Evolutionary conservation across 2,113 vertebrate genomes (phyloP), one percentile per base, ranked within the genome.

Genomic region (Gorilla gorilla): DNA sequence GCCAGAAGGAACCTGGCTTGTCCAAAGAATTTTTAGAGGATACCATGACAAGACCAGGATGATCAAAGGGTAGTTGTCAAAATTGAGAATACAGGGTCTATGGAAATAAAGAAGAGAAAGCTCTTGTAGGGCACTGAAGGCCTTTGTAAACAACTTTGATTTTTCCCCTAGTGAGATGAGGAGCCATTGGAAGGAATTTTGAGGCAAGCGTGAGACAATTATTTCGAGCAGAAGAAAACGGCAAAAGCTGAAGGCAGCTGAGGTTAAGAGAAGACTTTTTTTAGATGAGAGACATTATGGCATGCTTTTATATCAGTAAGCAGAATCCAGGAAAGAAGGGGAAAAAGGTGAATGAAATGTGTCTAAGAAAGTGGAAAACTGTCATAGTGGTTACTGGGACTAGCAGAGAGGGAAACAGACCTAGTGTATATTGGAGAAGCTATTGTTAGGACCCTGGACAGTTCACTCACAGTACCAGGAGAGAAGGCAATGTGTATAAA

Each of bases 141-240:
- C 38, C 32, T 38, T 10, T n/a, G 16, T 30, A 85, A 50, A 55
- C 3, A 84, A 23, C 30, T 59, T 27, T 13, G 7, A 45, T 43
- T 40, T 89, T 80, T 86, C 23, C 22, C 55, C 76, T 30, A 40
- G 4, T 59, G 25, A 83, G 27, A 32, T 48, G 52, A 72, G 20
- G 30, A 91, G 66, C 38, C 22, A 22, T 1, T 79, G n/a, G 5
- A 55, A 66, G 76, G 6, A 91, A 70, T 52, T 68, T 20, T 81
- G 59, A 48, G 61, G 73, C 35, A 43, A 12, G 25, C 17, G 0
- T 48, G 8, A 87, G 4, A 52, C 92, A 89, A 72, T 32, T 68
- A 89, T n/a, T 75, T 93, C 9, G 52, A 82, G 17, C 18, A 92
- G 35, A 87, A 94, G 59, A 72, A 95, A 90, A 89, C 16, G 38